These are phyloP conservation scores for Rhagoletis pomonella DNA, from an alignment of 1,140 invertebrate species.

Conservation along the genomic window DNA sequence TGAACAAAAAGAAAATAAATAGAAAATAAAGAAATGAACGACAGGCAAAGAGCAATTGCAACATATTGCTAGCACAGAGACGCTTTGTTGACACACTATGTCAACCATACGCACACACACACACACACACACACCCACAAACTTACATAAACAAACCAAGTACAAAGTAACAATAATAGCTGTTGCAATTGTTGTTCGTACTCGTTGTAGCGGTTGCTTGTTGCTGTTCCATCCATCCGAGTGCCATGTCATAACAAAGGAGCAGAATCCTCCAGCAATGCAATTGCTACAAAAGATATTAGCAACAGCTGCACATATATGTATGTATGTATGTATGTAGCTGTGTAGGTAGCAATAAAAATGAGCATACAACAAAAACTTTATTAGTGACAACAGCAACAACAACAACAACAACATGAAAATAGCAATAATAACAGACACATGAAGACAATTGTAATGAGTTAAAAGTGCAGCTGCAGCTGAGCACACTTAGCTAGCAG, in stretches of 20 bases:
- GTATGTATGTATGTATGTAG: not conserved
- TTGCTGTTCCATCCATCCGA: not conserved
- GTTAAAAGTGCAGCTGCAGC: slow-evolving; percentile 1
- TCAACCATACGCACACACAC: not conserved
- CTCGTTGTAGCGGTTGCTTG: not conserved
- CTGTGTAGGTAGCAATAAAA: not conserved
- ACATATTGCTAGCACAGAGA: not conserved
- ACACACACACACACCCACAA: not conserved
- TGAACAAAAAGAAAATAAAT: not conserved
- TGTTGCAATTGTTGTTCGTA: not conserved
- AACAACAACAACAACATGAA: not conserved
- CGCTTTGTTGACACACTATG: not conserved
- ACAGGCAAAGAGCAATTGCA: not conserved
- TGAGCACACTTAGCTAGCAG: not conserved
- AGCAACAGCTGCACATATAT: slow-evolving; percentile 26
- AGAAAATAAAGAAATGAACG: not conserved
- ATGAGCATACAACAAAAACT: not conserved
- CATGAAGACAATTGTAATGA: not conserved
- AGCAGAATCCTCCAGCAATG: not conserved
- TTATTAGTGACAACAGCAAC: slow-evolving; percentile 9
- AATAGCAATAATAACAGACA: not conserved
- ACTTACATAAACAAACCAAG: not conserved
- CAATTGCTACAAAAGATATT: slow-evolving; percentile 19
- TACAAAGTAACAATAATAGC: not conserved
- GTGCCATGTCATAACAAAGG: not conserved